Evolutionary conservation across 2,113 vertebrate genomes (phyloP).

Genomic region (Osmerus eperlanus): DNA sequence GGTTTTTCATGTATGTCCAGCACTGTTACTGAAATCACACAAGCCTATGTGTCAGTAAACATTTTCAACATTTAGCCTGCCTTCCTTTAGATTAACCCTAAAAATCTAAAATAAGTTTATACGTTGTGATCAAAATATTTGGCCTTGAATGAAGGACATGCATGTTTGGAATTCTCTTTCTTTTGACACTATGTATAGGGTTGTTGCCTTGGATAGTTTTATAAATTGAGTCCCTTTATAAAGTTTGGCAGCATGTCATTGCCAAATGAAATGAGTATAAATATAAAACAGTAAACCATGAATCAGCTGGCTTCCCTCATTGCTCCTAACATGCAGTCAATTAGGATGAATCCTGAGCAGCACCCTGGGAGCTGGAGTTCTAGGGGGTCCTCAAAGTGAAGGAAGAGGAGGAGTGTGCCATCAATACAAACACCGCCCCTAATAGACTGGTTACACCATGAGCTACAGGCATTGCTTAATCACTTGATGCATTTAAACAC

Average conservation of each 20-base stretch:
- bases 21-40: constrained; percentile 61
- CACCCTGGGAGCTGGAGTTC: too few species aligned
- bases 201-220: not conserved
- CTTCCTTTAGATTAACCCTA: constrained; percentile 2
- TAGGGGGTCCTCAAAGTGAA: too few species aligned
- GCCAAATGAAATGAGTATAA: not conserved
- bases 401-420: too few species aligned
- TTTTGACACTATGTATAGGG: not conserved
- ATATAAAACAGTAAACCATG: not conserved
- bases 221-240: not conserved
- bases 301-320: not conserved
- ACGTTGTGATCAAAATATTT: constrained; percentile 18
- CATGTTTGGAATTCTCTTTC: not conserved
- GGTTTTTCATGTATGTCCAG: constrained; percentile 60
- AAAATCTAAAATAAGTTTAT: constrained; percentile 12
- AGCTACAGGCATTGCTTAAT: too few species aligned
- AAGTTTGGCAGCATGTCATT: not conserved
- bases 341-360: too few species aligned
- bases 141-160: constrained; percentile 2
- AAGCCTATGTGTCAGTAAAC: constrained; percentile 27
- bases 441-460: too few species aligned
- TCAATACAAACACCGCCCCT: too few species aligned
- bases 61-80: not conserved
- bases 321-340: too few species aligned
- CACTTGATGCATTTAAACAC: too few species aligned